These are phyloP conservation scores for Apostichopus californicus DNA, from an alignment of 35 echinoderm and acorn worm species.

Conservation along the genomic window DNA sequence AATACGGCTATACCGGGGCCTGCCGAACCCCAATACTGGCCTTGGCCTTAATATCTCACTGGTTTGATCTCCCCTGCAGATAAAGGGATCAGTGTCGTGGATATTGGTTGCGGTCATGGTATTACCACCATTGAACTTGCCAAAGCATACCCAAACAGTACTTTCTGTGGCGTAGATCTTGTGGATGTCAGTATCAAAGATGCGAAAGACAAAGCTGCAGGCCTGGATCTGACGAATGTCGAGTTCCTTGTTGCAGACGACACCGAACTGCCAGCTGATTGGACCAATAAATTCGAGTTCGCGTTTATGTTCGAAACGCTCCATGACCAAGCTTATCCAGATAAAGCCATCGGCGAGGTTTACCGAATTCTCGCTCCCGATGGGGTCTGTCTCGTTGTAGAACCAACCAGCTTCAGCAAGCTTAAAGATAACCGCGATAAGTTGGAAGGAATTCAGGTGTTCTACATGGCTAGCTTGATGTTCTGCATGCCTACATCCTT, in stretches of 20 bases:
- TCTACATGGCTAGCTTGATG: slow-evolving; percentile 73
- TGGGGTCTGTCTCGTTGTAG: slow-evolving; percentile 55
- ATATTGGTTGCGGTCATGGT: slow-evolving; percentile 76
- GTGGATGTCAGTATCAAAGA: slow-evolving; percentile 29
- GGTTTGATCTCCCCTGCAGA: slow-evolving; percentile 43
- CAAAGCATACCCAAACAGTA: slow-evolving; percentile 68
- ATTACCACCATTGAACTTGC: slow-evolving; percentile 44
- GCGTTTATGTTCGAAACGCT: slow-evolving; percentile 68
- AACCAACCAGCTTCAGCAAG: slow-evolving; percentile 48
- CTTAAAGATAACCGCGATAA: slow-evolving; percentile 62
- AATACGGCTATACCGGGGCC: too few species aligned
- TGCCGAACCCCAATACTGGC: too few species aligned
- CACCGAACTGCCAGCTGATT: slow-evolving; percentile 60
- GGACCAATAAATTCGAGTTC: slow-evolving; percentile 77
- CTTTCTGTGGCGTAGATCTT: slow-evolving; percentile 76
- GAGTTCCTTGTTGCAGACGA: slow-evolving; percentile 63
- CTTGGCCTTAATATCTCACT: background rate
- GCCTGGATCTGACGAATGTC: slow-evolving; percentile 58
- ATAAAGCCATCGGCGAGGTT: slow-evolving; percentile 62
- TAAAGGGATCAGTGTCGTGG: slow-evolving; percentile 66
- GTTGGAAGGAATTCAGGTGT: background rate
- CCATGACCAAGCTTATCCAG: slow-evolving; percentile 76
- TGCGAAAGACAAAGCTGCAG: slow-evolving; percentile 36
- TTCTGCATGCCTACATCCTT: slow-evolving; percentile 79
- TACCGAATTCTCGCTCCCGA: slow-evolving; percentile 70